phyloP scores from a whole-genome alignment of 2,888 invertebrate species.

The Nemotelus nigrinus region DNA sequence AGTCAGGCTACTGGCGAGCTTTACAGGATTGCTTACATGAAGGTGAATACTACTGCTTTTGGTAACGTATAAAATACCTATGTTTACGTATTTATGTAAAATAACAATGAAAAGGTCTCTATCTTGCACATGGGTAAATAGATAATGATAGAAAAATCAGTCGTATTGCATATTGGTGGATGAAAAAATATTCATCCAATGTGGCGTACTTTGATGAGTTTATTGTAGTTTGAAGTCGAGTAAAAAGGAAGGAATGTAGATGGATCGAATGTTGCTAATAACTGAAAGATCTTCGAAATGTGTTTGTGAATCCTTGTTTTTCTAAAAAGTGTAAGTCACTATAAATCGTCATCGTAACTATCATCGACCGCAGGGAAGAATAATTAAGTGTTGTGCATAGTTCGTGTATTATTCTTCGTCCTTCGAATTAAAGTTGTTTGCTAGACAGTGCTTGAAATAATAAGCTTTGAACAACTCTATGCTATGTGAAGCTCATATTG shows the following conservation, averaged over 20 bases:
- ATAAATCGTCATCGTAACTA: too few species aligned
- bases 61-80: slow-evolving; percentile 6
- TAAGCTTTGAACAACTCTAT: too few species aligned
- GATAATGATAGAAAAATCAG: slow-evolving; percentile 43
- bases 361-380: too few species aligned
- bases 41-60: slow-evolving; percentile 1
- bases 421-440: too few species aligned
- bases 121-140: slow-evolving; percentile 9
- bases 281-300: slow-evolving; percentile 43
- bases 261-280: neutral
- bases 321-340: too few species aligned
- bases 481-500: too few species aligned
- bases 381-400: too few species aligned
- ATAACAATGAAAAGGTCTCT: neutral
- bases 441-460: too few species aligned
- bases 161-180: slow-evolving; percentile 29
- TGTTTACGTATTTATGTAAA: neutral
- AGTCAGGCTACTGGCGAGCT: slow-evolving; percentile 45
- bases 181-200: slow-evolving; percentile 22
- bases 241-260: neutral
- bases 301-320: neutral
- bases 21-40: slow-evolving; percentile 23
- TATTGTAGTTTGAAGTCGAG: too few species aligned
- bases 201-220: neutral
- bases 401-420: too few species aligned